Conservation (phyloP, 2,113 vertebrate genomes). For the Carassius carassius region DNA sequence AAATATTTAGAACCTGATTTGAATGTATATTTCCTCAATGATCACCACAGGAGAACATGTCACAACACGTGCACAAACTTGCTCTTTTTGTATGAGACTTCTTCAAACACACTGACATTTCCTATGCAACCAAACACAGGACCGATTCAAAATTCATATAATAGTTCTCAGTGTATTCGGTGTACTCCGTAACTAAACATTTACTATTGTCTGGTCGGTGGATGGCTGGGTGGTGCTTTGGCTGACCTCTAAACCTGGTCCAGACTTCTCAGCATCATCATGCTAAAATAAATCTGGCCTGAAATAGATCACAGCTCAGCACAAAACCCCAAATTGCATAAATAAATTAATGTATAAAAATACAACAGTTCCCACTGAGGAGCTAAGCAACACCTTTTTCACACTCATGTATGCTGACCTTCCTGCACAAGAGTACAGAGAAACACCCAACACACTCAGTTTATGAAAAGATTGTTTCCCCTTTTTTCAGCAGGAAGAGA, state of each 20-base stretch:
- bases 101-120: neutral
- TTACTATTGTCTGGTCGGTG: neutral
- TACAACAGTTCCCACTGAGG: slow-evolving; percentile 21
- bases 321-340: slow-evolving; percentile 5
- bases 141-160: neutral
- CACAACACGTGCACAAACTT: neutral
- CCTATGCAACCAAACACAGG: neutral
- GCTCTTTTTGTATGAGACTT: neutral
- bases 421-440: slow-evolving; percentile 11
- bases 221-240: neutral
- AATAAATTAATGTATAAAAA: slow-evolving; percentile 15
- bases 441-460: slow-evolving; percentile 48
- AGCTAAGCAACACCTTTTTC: slow-evolving; percentile 40
- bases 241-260: slow-evolving; percentile 15
- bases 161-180: neutral
- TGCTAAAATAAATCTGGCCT: slow-evolving; percentile 43
- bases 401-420: slow-evolving; percentile 18
- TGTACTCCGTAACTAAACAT: neutral
- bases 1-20: neutral
- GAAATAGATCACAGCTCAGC: slow-evolving; percentile 42
- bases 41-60: neutral
- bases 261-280: slow-evolving; percentile 17
- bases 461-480: slow-evolving; percentile 60
- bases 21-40: neutral
- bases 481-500: slow-evolving; percentile 57